Percentiles rank a stretch among this genome's conserved stretches.
Evolutionary conservation across 2,113 vertebrate genomes (phyloP).

Genomic region (Grammomys dolichurus): DNA sequence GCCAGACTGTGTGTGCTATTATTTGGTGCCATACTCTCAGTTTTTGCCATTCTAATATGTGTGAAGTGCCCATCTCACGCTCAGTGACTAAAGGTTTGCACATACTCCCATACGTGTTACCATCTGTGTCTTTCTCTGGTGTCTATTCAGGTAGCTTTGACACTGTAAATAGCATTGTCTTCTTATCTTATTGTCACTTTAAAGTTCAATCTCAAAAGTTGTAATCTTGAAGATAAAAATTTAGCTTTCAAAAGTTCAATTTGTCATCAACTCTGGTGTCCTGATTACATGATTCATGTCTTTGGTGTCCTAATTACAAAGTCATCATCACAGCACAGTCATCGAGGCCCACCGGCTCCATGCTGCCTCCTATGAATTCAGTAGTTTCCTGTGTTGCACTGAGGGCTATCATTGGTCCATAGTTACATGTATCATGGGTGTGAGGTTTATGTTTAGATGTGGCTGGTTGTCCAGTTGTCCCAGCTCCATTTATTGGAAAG

Average conservation of each 20-base stretch:
- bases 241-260: neutral
- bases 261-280: neutral
- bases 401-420: neutral
- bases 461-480: neutral
- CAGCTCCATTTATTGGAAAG: neutral
- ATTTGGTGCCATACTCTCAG: neutral
- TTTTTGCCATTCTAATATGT: neutral
- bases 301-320: slow-evolving; percentile 5
- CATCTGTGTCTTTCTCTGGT: neutral
- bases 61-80: neutral
- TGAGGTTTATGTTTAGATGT: neutral
- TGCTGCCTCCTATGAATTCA: neutral
- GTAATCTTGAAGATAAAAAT: neutral
- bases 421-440: neutral
- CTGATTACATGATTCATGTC: neutral
- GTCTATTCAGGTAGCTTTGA: neutral
- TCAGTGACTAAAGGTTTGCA: neutral
- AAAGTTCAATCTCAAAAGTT: neutral
- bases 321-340: neutral
- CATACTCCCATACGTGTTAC: neutral
- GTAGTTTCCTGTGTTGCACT: neutral
- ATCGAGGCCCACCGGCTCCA: neutral
- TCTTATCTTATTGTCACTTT: neutral
- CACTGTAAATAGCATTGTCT: neutral
- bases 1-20: neutral